Evolutionary conservation across 2,888 invertebrate genomes (phyloP).

Genomic region (Achlya flavicornis): DNA sequence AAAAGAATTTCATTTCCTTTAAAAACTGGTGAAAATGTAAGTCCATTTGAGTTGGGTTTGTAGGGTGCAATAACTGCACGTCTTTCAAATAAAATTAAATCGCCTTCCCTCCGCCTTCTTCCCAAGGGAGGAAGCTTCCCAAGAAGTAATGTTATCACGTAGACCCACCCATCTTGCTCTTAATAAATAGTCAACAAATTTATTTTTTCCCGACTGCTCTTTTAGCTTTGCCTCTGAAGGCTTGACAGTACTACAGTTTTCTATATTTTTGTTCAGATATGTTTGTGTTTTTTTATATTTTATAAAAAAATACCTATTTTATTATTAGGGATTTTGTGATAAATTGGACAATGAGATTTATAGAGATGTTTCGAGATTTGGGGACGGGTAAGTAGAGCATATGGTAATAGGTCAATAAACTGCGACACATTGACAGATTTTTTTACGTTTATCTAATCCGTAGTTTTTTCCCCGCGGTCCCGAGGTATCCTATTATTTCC

Average conservation of each 20-base stretch:
- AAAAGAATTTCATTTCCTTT: conserved; percentile 6
- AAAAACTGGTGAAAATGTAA: neutral
- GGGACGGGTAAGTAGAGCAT: no score
- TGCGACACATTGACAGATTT: no score
- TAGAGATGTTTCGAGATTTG: no score
- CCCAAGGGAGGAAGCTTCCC: neutral
- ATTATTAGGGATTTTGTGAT: no score
- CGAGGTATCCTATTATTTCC: no score
- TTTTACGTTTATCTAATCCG: no score
- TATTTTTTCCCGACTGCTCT: conserved; percentile 1
- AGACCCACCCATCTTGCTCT: neutral
- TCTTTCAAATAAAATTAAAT: neutral
- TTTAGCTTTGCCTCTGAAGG: neutral
- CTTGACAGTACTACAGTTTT: neutral
- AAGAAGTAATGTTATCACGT: neutral
- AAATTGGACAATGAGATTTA: no score
- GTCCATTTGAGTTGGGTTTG: conserved; percentile 3
- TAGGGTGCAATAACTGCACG: conserved; percentile 3
- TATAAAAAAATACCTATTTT: no score
- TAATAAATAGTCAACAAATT: neutral
- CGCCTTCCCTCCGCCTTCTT: neutral
- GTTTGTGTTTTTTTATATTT: no score
- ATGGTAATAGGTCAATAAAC: no score
- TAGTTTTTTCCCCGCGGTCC: no score
- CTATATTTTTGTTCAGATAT: neutral